These are phyloP conservation scores for Gobio gobio DNA, from an alignment of 2,113 vertebrate species.

Conservation along the genomic window DNA sequence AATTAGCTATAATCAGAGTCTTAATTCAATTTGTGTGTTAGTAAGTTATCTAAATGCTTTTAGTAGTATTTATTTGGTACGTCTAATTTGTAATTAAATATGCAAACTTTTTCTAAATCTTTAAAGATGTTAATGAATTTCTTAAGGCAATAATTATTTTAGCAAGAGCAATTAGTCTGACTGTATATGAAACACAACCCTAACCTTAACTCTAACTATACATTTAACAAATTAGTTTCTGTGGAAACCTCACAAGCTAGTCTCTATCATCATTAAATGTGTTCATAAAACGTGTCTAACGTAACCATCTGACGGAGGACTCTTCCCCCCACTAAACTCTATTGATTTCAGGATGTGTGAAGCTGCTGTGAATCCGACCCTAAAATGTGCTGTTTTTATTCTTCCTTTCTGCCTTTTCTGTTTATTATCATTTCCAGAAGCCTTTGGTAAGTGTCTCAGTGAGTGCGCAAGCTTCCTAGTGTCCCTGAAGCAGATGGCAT, in stretches of 20 bases:
- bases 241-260: neutral
- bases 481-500: slow-evolving; percentile 85
- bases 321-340: slow-evolving; percentile 22
- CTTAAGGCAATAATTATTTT: neutral
- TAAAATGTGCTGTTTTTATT: slow-evolving; percentile 76
- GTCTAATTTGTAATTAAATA: slow-evolving; percentile 12
- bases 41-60: neutral
- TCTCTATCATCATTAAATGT: neutral
- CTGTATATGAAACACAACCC: neutral
- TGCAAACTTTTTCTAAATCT: neutral
- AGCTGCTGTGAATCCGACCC: slow-evolving; percentile 30
- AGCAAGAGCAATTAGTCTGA: neutral
- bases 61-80: slow-evolving; percentile 4
- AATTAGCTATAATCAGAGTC: slow-evolving; percentile 27
- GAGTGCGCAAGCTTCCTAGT: slow-evolving; percentile 76
- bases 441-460: slow-evolving; percentile 94
- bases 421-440: slow-evolving; percentile 90
- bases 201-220: neutral
- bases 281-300: neutral
- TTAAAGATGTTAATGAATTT: neutral
- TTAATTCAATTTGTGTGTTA: slow-evolving; percentile 25
- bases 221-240: neutral
- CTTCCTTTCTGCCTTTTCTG: slow-evolving; percentile 70
- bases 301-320: neutral
- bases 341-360: slow-evolving; percentile 12